Conservation (phyloP, 2,797 vertebrate genomes). For the Phoeniculus purpureus region DNA sequence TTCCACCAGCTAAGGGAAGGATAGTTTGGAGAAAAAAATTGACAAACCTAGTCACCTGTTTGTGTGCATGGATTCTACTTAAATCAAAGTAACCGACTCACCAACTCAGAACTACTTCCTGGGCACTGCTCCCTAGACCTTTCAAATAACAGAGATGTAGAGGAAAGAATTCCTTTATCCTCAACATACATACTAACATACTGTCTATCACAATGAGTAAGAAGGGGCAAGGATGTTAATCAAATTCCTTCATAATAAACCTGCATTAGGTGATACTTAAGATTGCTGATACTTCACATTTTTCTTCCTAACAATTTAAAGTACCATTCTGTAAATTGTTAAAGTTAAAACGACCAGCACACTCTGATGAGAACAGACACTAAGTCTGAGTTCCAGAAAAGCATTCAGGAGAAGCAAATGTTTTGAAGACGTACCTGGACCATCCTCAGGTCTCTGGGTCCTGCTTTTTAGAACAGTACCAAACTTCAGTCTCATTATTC, state of each 20-base stretch:
- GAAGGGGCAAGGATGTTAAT: neutral
- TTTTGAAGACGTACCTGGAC: neutral
- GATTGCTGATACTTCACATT: neutral
- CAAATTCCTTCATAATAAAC: neutral
- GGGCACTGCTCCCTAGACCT: neutral
- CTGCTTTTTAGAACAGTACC: neutral
- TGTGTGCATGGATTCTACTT: neutral
- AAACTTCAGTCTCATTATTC: neutral
- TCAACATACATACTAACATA: neutral
- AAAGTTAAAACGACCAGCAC: neutral
- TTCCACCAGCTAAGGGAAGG: neutral
- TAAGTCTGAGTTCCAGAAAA: neutral
- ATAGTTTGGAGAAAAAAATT: neutral
- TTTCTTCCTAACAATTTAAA: neutral
- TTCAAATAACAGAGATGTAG: neutral
- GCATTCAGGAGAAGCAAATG: neutral
- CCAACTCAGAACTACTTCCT: accelerated
- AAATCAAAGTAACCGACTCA: neutral
- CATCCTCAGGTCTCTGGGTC: neutral
- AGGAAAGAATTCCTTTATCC: neutral
- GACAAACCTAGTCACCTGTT: neutral
- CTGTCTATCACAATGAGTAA: neutral
- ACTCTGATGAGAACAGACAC: neutral
- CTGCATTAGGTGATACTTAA: neutral
- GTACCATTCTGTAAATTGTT: neutral